Evolutionary conservation across 2,888 invertebrate species (phyloP), one percentile per base, ranked within the genome.

Genomic region (Ernsta delagoae): DNA sequence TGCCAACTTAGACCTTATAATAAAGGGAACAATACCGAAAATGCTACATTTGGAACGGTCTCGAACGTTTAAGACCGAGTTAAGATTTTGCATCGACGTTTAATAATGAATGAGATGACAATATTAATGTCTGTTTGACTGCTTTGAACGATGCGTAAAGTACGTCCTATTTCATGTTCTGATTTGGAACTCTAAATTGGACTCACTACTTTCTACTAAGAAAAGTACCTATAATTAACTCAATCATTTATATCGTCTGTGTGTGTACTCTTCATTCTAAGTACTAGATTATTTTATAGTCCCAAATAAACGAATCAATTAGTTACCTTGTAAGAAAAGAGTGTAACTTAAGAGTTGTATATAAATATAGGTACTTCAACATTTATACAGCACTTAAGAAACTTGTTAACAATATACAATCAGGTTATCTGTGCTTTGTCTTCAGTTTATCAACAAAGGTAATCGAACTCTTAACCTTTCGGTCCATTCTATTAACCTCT

Each of bases 1-100:
- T 89, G 87, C 76, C n/a, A n/a, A n/a, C n/a, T 67, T 34, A 45
- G 36, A 45, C 54, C 54, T 41, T 67, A 67, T 61, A 31, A 8
- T 11, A 56, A 56, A 9, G 31, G 11, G 16, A 16, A 24, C n/a
- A 61, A 39, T 36, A 61, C 45, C 31, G 56, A 48, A 43, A 61
- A 48, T 67, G 36, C 36, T 36, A 8, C 1, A 54, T 43, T 43
- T 8, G 11, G 31, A 31, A 12, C 7, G 31, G 3, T 11, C 24
- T 56, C 11, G 11, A 11, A 11, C 31, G 11, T 56, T 11, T 43
- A 31, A 50, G 41, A 11, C 41, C 31, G 34, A 45, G 16, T 54
- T 65, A 59, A 60, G 39, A 60, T 54, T 66, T 66, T 34, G 53
- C 59, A 60, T 66, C 34, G 34, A 50, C 16, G 12, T 0, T 50